A percentile compares a stretch with the other conserved stretches of the same genome.
Evolutionary conservation across 1,140 invertebrate species (phyloP).

Genomic region (Drosophila burlai): DNA sequence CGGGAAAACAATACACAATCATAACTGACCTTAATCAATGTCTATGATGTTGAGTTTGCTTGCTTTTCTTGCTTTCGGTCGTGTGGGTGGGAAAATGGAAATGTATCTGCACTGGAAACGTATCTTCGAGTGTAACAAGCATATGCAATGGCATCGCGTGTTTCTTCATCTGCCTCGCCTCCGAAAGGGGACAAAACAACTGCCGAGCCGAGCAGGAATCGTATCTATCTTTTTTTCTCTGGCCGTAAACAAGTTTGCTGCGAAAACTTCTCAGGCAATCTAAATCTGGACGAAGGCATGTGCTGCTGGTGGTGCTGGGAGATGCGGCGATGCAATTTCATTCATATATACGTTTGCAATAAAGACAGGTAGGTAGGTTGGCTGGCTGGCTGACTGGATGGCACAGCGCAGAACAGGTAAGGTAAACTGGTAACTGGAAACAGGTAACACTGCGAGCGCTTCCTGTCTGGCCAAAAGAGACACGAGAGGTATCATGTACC

Average conservation of each 20-base stretch:
- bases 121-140: conserved; percentile 56
- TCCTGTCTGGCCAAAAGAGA: conserved; percentile 67
- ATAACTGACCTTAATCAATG: conserved; percentile 81
- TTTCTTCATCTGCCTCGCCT: conserved; percentile 15
- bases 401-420: conserved; percentile 9
- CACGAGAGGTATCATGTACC: conserved; percentile 68
- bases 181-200: conserved; percentile 48
- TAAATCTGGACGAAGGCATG: conserved; percentile 57
- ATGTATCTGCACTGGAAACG: conserved; percentile 38
- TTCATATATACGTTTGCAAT: conserved; percentile 76
- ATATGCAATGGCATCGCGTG: conserved; percentile 62
- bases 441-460: conserved; percentile 64
- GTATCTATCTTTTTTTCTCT: conserved; percentile 4
- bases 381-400: background rate
- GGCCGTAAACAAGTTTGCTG: conserved; percentile 75
- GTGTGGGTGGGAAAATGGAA: conserved; percentile 51
- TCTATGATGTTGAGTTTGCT: conserved; percentile 45
- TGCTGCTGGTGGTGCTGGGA: conserved; percentile 20
- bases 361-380: conserved; percentile 13
- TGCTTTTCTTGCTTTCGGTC: conserved; percentile 11
- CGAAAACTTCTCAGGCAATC: conserved; percentile 74
- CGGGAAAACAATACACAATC: conserved; percentile 54
- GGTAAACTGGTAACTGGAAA: conserved; percentile 1
- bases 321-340: conserved; percentile 62
- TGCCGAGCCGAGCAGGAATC: conserved; percentile 13